A percentile compares a stretch with the other conserved stretches of the same genome.
These are phyloP conservation scores for Pholis gunnellus DNA, from an alignment of 2,113 vertebrate genomes.

Conservation along the genomic window DNA sequence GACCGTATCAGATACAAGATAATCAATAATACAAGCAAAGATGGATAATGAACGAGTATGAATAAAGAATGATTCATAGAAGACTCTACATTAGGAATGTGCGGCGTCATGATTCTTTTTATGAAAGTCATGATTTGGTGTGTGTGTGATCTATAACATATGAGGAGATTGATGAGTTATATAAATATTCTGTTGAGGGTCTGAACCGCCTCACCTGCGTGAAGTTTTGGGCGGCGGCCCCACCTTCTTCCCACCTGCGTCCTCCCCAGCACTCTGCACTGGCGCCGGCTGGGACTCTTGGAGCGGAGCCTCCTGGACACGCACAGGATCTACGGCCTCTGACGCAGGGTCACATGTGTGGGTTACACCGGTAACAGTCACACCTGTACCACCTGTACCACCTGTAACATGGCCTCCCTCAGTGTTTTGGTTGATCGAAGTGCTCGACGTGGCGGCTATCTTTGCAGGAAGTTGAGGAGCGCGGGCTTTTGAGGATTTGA, in stretches of 20 bases:
- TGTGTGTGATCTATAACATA: constrained; percentile 5
- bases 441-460: background rate
- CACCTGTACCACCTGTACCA: background rate
- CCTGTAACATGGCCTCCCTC: background rate
- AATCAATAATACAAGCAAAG: background rate
- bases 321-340: constrained; percentile 54
- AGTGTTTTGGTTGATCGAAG: background rate
- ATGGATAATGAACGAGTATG: background rate
- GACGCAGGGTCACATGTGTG: constrained; percentile 67
- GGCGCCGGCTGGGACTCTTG: constrained; percentile 80
- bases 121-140: background rate
- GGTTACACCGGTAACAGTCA: background rate
- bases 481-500: constrained; percentile 68
- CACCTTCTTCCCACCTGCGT: constrained; percentile 59
- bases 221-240: constrained; percentile 72
- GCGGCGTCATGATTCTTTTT: background rate
- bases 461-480: constrained; percentile 75
- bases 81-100: background rate
- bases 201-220: constrained; percentile 67
- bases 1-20: background rate
- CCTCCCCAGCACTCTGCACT: constrained; percentile 60
- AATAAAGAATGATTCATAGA: background rate
- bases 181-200: background rate
- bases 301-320: constrained; percentile 82
- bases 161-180: no score